phyloP scores from a whole-genome alignment of 2,888 invertebrate species.

The Papilio demoleus region DNA sequence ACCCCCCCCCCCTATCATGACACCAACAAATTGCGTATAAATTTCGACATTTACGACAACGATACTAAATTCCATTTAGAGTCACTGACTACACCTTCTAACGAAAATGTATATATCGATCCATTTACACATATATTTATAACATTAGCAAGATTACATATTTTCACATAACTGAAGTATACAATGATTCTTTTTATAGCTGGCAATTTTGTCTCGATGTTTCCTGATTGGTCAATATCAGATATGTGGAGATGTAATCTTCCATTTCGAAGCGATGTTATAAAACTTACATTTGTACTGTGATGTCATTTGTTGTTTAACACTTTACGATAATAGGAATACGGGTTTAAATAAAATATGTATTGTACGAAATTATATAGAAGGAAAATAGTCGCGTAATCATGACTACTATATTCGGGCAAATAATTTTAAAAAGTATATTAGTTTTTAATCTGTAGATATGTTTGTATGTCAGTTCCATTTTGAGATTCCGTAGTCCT shows the following conservation, averaged over 20 bases:
- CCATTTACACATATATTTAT: no score
- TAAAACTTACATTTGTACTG: conserved; percentile 29
- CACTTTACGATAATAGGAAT: conserved; percentile 18
- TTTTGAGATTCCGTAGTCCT: no score
- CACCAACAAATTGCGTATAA: no score
- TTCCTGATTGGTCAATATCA: conserved; percentile 36
- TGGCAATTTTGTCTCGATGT: conserved; percentile 31
- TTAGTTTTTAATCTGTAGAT: no score
- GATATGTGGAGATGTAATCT: conserved; percentile 36
- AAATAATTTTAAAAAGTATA: no score
- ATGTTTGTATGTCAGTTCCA: no score
- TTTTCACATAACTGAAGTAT: conserved; percentile 23
- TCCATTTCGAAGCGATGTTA: conserved; percentile 11
- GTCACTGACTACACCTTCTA: no score
- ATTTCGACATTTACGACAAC: no score
- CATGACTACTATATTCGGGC: neutral
- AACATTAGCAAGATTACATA: neutral
- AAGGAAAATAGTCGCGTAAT: neutral
- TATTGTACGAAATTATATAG: neutral
- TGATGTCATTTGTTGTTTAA: conserved; percentile 26
- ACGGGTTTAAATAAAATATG: neutral
- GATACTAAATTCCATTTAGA: no score
- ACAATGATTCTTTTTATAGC: conserved; percentile 38
- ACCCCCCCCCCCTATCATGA: no score
- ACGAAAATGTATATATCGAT: no score